Base-by-base conservation (phyloP, 2,888 invertebrate genomes). In the Cyaniris semiargus region DNA sequence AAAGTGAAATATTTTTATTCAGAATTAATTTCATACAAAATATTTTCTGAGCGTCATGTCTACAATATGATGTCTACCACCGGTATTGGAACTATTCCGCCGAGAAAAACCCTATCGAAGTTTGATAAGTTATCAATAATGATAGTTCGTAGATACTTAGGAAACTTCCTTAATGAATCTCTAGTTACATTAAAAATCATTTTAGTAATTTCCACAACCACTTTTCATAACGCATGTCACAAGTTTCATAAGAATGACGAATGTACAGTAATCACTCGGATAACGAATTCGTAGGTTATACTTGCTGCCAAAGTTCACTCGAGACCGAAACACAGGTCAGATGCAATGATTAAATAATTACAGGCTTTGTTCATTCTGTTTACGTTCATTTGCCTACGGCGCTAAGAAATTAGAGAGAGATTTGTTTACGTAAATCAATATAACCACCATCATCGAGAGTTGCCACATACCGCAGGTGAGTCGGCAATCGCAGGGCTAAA, bases 291-390 rank as follows among this genome's bases (percentile, higher is more conserved):
- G 48, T 23, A 53, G 18, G 53, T 74, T 23, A 53, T 48, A 48
- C 48, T 44, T 48, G 48, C 23, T 27, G 44, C 23, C 53, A 74
- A 74, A 74, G 74, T 74, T 74, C 74, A 74, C 74, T 2, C 7
- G 5, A 48, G 53, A 53, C 74, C 74, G 74, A 44, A 53, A 53
- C 53, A 27, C 27, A 18, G 74, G 74, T 74, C 74, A 74, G 48
- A 53, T 74, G 53, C 74, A 74, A 53, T 74, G 48, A 74, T 74
- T 74, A 74, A 74, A 74, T 74, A 74, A 74, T 74, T 74, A 74
- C 18, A 53, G 53, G 74, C 74, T 74, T 53, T 74, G 74, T 74
- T 18, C 44, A 23, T 13, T 60, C 23, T 60, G 72, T 48, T 72
- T 48, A 72, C 38, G 72, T 72, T 72, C 48, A 53, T 74, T 74